Percentiles rank a stretch among this genome's conserved stretches.
Conservation (phyloP, 2,888 invertebrate genomes). For the Orthosia gracilis region DNA sequence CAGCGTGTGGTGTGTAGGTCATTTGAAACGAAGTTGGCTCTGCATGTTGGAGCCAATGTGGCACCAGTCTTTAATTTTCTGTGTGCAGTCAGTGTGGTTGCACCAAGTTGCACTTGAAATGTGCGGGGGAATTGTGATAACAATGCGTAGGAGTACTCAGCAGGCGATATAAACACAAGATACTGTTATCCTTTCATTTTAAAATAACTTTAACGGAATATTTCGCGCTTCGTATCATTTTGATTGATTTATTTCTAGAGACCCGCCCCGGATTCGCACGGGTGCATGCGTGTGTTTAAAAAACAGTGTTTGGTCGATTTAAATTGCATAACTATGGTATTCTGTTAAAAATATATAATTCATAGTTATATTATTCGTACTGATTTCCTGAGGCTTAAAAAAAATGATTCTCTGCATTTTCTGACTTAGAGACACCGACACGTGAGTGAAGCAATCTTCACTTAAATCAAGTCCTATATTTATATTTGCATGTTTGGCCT, state of each 20-base stretch:
- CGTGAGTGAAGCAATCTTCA: too few species aligned
- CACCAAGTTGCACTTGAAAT: slow-evolving; percentile 8
- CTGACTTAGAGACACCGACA: too few species aligned
- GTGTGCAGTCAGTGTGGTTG: not conserved
- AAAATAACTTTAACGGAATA: not conserved
- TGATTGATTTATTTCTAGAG: not conserved
- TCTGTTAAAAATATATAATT: too few species aligned
- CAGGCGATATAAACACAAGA: not conserved
- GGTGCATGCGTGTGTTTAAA: too few species aligned
- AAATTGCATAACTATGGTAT: too few species aligned
- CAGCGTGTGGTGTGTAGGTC: not conserved
- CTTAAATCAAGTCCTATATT: too few species aligned
- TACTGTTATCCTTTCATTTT: not conserved
- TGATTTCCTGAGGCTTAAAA: too few species aligned
- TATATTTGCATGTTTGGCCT: too few species aligned
- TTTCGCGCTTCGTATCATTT: not conserved
- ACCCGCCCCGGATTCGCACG: too few species aligned
- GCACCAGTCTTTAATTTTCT: not conserved
- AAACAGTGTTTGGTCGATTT: too few species aligned
- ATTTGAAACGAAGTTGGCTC: not conserved
- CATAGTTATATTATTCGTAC: too few species aligned
- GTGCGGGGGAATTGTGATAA: slow-evolving; percentile 2
- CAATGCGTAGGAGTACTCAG: slow-evolving; percentile 13
- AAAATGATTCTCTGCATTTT: too few species aligned
- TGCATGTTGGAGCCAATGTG: not conserved